phyloP scores from a whole-genome alignment of 2,888 invertebrate genomes.

The Pterostichus niger region DNA sequence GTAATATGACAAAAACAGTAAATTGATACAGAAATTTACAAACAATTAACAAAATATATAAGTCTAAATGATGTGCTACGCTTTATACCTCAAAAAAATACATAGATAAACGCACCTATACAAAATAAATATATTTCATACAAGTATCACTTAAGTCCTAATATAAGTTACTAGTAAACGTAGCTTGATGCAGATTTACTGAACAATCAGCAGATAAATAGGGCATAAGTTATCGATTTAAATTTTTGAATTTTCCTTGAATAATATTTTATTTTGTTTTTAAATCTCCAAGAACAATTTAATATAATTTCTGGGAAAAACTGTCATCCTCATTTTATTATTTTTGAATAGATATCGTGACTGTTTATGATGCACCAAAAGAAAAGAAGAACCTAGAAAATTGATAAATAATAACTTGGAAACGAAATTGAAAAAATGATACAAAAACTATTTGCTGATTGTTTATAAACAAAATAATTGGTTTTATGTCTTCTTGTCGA shows the following conservation, averaged over 20 bases:
- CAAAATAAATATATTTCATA: too few species aligned
- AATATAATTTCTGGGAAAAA: not conserved
- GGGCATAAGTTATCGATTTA: not conserved
- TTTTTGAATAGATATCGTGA: constrained; percentile 21
- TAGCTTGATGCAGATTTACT: too few species aligned
- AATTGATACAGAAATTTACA: too few species aligned
- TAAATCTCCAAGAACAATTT: not conserved
- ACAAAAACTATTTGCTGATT: not conserved
- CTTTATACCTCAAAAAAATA: too few species aligned
- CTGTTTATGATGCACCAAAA: not conserved
- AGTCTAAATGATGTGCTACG: too few species aligned
- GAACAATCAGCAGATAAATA: not conserved
- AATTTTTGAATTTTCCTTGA: not conserved
- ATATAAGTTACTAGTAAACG: too few species aligned
- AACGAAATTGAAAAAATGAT: constrained; percentile 11
- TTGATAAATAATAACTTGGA: constrained; percentile 11
- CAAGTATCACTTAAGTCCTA: too few species aligned
- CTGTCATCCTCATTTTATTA: not conserved
- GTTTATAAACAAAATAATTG: constrained; percentile 48
- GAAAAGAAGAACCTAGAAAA: constrained; percentile 1
- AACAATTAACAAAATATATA: too few species aligned
- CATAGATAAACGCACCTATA: too few species aligned
- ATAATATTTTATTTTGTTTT: constrained; percentile 11
- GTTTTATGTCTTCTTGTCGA: not conserved
- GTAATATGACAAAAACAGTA: too few species aligned